Base-by-base conservation (phyloP, 2,113 vertebrate species). In the Pholis gunnellus region DNA sequence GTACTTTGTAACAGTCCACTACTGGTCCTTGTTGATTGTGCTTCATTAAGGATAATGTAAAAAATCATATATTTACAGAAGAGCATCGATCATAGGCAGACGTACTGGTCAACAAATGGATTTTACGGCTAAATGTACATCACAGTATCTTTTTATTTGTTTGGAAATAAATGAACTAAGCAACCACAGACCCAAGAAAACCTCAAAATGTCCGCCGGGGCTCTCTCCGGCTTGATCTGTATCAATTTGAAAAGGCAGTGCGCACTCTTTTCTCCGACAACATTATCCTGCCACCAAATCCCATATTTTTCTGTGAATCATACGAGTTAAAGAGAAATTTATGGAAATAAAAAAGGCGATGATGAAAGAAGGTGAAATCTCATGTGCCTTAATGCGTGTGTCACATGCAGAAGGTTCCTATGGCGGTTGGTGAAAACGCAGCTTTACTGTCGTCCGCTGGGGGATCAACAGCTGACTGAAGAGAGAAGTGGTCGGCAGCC, bases 401-500 rank as follows among this genome's bases (percentile, higher is more conserved):
- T 78, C 75, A 83, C 72, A 84, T 63, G 61, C 29, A 78, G 31
- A 25, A 11, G 63, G 60, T n/a, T 79, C 27, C n/a, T 78, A 59
- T 64, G 54, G 81, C 73, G 27, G 68, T 48, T 50, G 68, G 68
- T n/a, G 40, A 84, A 65, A 72, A 57, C 73, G 46, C 61, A 50
- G 59, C 72, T 72, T 81, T 68, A 66, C 75, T 63, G 14, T 68
- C 61, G 81, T 87, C 70, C 29, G 40, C 82, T 66, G 46, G 36
- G 74, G 82, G 82, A 82, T 89, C 87, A 92, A 92, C 90, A 91
- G 86, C 89, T 91, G 89, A 91, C 80, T 64, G 82, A 76, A 22
- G 70, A 79, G 84, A 50, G 84, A 86, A 65, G 85, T 22, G 79
- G 74, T 87, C 34, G 20, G 78, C 84, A 69, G 79, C 83, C 83